Evolutionary conservation across 2,888 invertebrate genomes (phyloP), one percentile per base, ranked within the genome.

Genomic region (Pristionchus mayeri): DNA sequence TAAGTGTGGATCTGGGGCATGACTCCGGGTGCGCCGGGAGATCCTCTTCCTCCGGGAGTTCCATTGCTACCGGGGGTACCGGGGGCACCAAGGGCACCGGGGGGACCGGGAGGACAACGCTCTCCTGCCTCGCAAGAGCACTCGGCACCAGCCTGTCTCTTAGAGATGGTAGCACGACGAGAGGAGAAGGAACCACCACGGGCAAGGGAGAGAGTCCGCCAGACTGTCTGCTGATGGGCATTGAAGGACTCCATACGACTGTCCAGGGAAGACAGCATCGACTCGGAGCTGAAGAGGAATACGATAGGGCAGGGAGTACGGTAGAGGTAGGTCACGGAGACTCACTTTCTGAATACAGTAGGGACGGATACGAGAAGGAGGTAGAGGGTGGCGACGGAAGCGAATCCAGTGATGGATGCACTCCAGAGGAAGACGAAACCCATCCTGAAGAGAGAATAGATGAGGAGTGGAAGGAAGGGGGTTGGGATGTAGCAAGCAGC

Each of bases 111-210:
- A 4, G 82, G 82, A 34, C 82, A 82, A 24, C 82, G 37, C 82
- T 82, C 63, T 27, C 63, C 60, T 9, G 48, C 48, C n/a, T 82
- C 82, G 13, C 82, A 82, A n/a, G 82, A 82, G 82, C 82, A 82
- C 30, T 67, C 82, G 21, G 82, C 82, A n/a, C 82, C 82, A 44
- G 82, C 82, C 30, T 82, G 82, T 21, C 82, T 34, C 37, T 40
- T 54, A 9, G 71, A 71, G 40, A 71, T 71, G 24, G 60, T 24
- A n/a, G 44, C 21, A 30, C 82, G 82, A 44, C 48, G 48, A 16
- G 60, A 4, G 2, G 24, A 24, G 0, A 57, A 37, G 13, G 60
- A 24, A 24, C 48, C 48, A 34, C 27, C 44, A 18, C 82, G 63
- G 0, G 82, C 82, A 3, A 60, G 2, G 6, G 67, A 63, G n/a